Evolutionary conservation across 2,113 vertebrate species (phyloP).

Genomic region (Sarotherodon lohbergeri): DNA sequence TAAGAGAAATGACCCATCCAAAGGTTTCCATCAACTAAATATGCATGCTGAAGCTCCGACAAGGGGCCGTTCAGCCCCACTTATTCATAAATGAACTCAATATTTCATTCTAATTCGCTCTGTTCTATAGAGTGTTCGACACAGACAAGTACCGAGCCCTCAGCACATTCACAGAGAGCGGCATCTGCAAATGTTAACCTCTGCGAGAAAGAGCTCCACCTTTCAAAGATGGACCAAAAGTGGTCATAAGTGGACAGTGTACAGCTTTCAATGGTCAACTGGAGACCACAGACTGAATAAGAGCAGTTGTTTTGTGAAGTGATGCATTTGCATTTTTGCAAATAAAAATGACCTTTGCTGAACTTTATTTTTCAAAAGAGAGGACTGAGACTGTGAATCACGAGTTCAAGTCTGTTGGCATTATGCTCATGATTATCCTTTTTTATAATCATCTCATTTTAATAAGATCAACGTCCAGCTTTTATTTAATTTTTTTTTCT

Average conservation of each 20-base stretch:
- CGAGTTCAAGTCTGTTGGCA: neutral
- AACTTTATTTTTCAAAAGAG: neutral
- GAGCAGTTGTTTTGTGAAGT: neutral
- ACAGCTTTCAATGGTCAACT: neutral
- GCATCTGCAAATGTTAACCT: constrained; percentile 41
- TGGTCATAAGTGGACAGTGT: neutral
- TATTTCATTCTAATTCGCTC: constrained; percentile 69
- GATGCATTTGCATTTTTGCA: neutral
- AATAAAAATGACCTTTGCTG: neutral
- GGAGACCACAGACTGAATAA: neutral
- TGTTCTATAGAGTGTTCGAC: constrained; percentile 56
- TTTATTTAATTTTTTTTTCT: neutral
- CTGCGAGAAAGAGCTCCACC: neutral
- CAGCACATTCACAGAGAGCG: neutral
- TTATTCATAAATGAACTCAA: constrained; percentile 73
- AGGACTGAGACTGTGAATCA: neutral
- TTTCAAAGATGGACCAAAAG: constrained; percentile 8
- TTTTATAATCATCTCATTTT: neutral
- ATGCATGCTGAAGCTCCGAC: constrained; percentile 60
- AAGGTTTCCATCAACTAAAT: constrained; percentile 70
- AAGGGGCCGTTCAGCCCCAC: constrained; percentile 67
- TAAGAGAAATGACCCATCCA: constrained; percentile 70
- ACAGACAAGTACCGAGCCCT: constrained; percentile 37
- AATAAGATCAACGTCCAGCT: neutral
- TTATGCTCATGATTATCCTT: neutral